A percentile compares a stretch with the other conserved stretches of the same genome.
phyloP scores from a whole-genome alignment of 2,113 vertebrate genomes.

The Cranoglanis bouderius region DNA sequence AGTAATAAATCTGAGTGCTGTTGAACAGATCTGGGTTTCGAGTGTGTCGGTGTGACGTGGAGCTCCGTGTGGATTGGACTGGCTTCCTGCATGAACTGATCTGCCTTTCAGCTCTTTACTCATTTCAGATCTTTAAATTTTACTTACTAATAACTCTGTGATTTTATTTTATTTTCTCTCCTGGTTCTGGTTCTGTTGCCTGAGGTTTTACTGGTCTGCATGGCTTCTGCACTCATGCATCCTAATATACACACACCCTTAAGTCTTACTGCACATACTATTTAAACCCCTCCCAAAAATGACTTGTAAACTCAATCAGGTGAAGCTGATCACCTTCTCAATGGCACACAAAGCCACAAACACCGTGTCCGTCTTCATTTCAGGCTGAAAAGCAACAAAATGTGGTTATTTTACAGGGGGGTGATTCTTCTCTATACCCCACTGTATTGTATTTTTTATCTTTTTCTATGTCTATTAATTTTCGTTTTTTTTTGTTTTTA shows the following conservation, averaged over 20 bases:
- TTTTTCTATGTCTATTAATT: neutral
- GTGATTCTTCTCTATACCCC: too few relatives aligned
- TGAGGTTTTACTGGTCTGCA: conserved; percentile 37
- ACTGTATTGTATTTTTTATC: neutral
- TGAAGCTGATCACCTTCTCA: too few relatives aligned
- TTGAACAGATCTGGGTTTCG: neutral
- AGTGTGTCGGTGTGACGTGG: conserved; percentile 56
- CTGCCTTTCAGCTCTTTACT: conserved; percentile 40
- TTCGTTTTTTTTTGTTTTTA: too few relatives aligned
- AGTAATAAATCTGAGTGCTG: conserved; percentile 45
- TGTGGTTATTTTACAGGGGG: too few relatives aligned
- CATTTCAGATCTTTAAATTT: conserved; percentile 29
- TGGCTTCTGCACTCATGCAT: conserved; percentile 45
- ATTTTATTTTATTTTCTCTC: neutral
- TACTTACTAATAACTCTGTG: neutral
- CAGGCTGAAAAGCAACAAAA: too few relatives aligned
- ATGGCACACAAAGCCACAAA: too few relatives aligned
- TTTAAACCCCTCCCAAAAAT: too few relatives aligned
- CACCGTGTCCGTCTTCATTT: too few relatives aligned
- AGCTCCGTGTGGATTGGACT: conserved; percentile 64
- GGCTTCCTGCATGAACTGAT: conserved; percentile 70
- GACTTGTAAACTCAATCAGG: too few relatives aligned
- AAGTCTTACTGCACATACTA: too few relatives aligned
- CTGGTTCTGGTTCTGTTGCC: conserved; percentile 9
- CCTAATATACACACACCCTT: conserved; percentile 1